Evolutionary conservation across 1,140 invertebrate species (phyloP), one percentile per base, ranked within the genome.

Genomic region (Papilio xuthus): DNA sequence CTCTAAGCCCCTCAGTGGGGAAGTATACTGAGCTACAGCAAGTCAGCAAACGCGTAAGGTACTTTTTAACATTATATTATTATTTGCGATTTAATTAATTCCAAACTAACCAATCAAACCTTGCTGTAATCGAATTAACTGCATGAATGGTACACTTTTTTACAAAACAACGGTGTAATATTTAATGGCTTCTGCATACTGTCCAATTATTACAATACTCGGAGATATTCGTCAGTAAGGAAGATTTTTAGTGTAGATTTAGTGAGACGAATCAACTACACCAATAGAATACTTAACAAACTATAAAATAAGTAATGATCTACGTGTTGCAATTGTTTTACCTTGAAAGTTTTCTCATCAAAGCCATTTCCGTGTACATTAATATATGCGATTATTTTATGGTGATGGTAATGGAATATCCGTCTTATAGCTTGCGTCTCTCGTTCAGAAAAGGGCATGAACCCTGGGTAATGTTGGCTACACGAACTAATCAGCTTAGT

Each of bases 371-470:
- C 83, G 32, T 92, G 91, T 0, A 92, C 89, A 76, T 93, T 77
- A 1, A 93, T 86, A 53, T 88, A 92, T 0, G 87, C 90, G 6
- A 87, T 41, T 10, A 93, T 90, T 82, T 89, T 92, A 20, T 91
- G 87, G 23, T 88, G 83, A 47, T 89, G 89, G n/a, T 82, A 86
- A 42, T 92, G 91, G 28, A 93, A 84, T 1, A 95, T 90, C 50
- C 95, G 93, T 2, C 95, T 89, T 50, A 97, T 89, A 0, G 95
- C 95, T 47, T 86, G 89, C 0, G 96, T 96, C 90, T 98, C 97
- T 0, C 94, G 93, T 89, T 98, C 97, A 0, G 97, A 97, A 85
- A 97, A 97, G 0, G 97, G 94, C 0, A 82, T 79, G 0, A 94
- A 86, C 0, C 97, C 97, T n/a, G 95, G 95, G 86, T 96, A 98